Percentiles rank a stretch among this genome's conserved stretches.
Conservation (phyloP, 2,888 invertebrate species). For the Dexiosoma caninum region DNA sequence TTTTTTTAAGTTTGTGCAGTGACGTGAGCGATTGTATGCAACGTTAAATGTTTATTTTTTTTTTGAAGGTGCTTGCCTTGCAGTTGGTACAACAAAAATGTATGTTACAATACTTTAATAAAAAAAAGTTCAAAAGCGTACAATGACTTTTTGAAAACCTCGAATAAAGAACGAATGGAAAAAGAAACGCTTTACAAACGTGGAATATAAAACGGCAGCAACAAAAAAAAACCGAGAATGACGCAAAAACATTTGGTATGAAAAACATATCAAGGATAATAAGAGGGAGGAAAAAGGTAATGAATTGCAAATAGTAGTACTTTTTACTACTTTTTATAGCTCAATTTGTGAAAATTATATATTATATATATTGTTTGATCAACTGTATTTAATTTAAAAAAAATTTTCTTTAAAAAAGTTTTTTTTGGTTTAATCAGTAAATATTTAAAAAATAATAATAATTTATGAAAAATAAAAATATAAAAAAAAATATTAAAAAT, state of each 20-base stretch:
- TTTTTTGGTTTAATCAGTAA: too few relatives aligned
- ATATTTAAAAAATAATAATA: too few relatives aligned
- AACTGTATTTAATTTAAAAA: too few relatives aligned
- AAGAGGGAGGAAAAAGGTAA: not conserved
- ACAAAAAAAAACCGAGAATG: not conserved
- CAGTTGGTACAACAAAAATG: constrained; percentile 38
- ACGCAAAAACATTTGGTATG: constrained; percentile 25
- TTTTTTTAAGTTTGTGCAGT: not conserved
- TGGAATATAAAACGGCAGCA: not conserved
- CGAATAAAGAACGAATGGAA: constrained; percentile 3
- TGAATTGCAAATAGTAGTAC: not conserved
- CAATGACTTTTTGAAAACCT: constrained; percentile 53
- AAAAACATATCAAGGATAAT: constrained; percentile 22
- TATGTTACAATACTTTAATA: constrained; percentile 28
- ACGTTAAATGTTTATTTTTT: not conserved
- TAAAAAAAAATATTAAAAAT: too few relatives aligned
- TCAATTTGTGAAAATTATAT: too few relatives aligned
- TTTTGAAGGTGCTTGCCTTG: constrained; percentile 58
- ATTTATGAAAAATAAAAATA: too few relatives aligned
- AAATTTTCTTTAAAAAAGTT: too few relatives aligned
- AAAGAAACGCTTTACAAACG: constrained; percentile 5
- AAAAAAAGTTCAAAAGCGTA: constrained; percentile 64
- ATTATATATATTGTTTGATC: too few relatives aligned
- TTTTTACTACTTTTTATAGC: too few relatives aligned
- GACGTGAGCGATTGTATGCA: constrained; percentile 36